Evolutionary conservation across 2,888 invertebrate genomes (phyloP), one percentile per base, ranked within the genome.

Genomic region (Pachydiplax longipennis): DNA sequence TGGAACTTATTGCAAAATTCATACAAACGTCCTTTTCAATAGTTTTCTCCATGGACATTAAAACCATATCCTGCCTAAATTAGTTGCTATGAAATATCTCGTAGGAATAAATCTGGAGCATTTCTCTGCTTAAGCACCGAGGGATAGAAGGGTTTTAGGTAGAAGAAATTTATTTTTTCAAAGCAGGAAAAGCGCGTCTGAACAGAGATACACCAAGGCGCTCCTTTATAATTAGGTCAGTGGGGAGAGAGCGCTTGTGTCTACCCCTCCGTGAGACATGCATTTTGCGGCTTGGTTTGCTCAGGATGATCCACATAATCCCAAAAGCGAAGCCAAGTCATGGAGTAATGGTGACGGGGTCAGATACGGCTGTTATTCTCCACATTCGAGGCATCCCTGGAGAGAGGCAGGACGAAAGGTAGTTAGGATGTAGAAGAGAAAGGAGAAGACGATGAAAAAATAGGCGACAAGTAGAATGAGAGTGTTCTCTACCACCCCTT

Each of bases 291-390:
- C 82, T 48, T 25, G 82, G 44, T 25, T 48, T 82, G n/a, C 82
- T 44, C 82, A 48, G 82, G 48, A 82, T 48, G 82, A 82, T 25
- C 48, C 25, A 48, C 82, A 48, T 82, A 82, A 82, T 73, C 73
- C 73, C 73, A 48, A 81, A 82, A 82, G 82, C 82, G 25, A 44
- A 6, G 82, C 25, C 25, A 82, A 82, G 82, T 44, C 82, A 82
- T 82, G 48, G 82, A 82, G 82, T 82, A 82, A 82, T 82, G 82
- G 82, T 48, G 25, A 82, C 44, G 82, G 82, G 48, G 48, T 40
- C n/a, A 82, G 82, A 82, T 48, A 44, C 48, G 82, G 82, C 82
- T 48, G 44, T 82, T 82, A 48, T 82, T 82, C 82, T 25, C 82
- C 25, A 40, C 40, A 25, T 25, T 25, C 15, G 44, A n/a, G 48